Evolutionary conservation across 30 jellyfish, hydroid and myxozoan species (phyloP), one percentile per base, ranked within the genome.

Genomic region (Euphysa ruthae): DNA sequence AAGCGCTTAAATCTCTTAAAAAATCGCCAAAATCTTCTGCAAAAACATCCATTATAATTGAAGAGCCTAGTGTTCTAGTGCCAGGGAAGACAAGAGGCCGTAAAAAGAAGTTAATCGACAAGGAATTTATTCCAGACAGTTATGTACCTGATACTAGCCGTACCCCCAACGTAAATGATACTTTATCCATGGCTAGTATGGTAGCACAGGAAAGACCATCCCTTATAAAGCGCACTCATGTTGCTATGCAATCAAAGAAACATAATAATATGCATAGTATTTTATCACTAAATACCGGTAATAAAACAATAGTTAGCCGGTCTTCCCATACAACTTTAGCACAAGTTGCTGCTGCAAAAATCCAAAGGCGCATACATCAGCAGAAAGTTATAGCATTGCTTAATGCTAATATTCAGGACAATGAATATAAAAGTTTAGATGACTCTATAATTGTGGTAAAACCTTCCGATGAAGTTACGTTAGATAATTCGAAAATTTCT

Each of bases 201-300:
- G 96, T 86, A 13, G 75, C 55, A 43, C 88, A 86, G 69, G 94
- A 73, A 46, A 63, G 94, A 58, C 94, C 94, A 25, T 86, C 94
- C 15, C 89, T 55, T 28, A 57, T 65, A 21, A 82, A 68, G 32
- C 71, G 84, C 2, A 30, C 30, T n/a, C 2, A 25, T n/a, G 28
- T 29, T 2, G 3, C 10, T 2, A n/a, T 46, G 60, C 60, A 46
- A n/a, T 46, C 60, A n/a, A 29, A 46, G 2, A 8, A 10, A n/a
- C 3, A 25, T 8, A 3, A 4, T 2, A 46, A 10, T 5, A n/a
- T 29, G 6, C 60, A 25, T 46, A 2, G 2, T n/a, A 2, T 29
- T 2, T 4, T 46, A 8, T 38, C 52, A 38, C 12, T 8, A 8
- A 38, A 8, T 38, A 8, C n/a, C 12, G 12, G 14, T 38, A 38